Evolutionary conservation across 2,113 vertebrate species (phyloP).

Genomic region (Anas platyrhynchos): DNA sequence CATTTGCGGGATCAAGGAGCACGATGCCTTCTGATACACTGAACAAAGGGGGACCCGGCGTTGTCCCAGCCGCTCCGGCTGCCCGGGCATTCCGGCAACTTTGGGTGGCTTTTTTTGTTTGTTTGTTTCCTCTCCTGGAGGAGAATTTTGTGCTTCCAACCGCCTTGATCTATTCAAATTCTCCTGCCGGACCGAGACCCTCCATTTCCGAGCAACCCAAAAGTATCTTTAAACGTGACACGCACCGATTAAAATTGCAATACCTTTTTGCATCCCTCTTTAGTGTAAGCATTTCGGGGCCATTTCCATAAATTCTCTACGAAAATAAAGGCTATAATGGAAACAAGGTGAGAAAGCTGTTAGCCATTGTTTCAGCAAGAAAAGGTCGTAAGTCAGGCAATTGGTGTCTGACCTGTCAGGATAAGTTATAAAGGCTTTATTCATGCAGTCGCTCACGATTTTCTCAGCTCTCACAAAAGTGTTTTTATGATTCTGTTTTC

Average conservation of each 20-base stretch:
- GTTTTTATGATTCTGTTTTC: slow-evolving; percentile 86
- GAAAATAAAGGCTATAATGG: slow-evolving; percentile 73
- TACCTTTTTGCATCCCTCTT: slow-evolving; percentile 63
- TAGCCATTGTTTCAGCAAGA: slow-evolving; percentile 81
- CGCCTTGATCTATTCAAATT: neutral
- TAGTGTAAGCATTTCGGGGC: slow-evolving; percentile 68
- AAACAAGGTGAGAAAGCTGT: slow-evolving; percentile 83
- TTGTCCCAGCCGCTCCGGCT: neutral
- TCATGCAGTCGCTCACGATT: slow-evolving; percentile 78
- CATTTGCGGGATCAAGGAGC: slow-evolving; percentile 1
- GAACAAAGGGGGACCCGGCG: slow-evolving; percentile 28
- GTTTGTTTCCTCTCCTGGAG: neutral
- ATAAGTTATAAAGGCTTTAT: slow-evolving; percentile 85
- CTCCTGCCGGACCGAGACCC: neutral
- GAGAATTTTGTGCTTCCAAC: neutral
- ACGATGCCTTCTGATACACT: neutral
- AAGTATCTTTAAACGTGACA: slow-evolving; percentile 59
- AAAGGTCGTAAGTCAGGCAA: slow-evolving; percentile 84
- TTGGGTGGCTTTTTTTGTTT: slow-evolving; percentile 34
- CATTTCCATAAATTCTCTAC: slow-evolving; percentile 76
- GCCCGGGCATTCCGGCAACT: slow-evolving; percentile 5
- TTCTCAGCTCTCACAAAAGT: slow-evolving; percentile 85
- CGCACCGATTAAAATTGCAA: slow-evolving; percentile 66
- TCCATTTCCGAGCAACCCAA: neutral
- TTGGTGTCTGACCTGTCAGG: slow-evolving; percentile 82